These are phyloP conservation scores for Poecilobothrus nobilitatus DNA, from an alignment of 2,888 invertebrate species.

Conservation along the genomic window DNA sequence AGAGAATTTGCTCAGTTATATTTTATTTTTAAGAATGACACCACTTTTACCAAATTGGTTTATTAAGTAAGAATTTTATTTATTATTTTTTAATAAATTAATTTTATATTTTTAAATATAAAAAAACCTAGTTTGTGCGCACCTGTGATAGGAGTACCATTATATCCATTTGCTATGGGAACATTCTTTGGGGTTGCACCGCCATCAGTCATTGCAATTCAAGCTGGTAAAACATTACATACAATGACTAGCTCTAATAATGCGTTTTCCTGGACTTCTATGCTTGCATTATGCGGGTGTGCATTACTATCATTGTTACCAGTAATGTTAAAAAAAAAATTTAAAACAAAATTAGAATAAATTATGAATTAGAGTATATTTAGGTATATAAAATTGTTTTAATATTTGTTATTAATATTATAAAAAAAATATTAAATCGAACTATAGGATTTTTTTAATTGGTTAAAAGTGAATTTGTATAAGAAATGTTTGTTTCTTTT, in stretches of 20 bases:
- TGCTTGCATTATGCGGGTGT: slow-evolving; percentile 66
- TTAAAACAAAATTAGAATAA: slow-evolving; percentile 70
- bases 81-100: background rate
- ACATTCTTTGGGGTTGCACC: slow-evolving; percentile 96
- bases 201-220: slow-evolving; percentile 94
- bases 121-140: slow-evolving; percentile 66
- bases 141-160: slow-evolving; percentile 92
- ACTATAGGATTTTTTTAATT: too few relatives aligned
- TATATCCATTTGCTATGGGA: slow-evolving; percentile 85
- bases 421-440: too few relatives aligned
- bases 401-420: too few relatives aligned
- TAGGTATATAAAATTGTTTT: too few relatives aligned
- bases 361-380: background rate
- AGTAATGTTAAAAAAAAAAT: slow-evolving; percentile 71
- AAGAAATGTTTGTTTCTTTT: too few relatives aligned
- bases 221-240: slow-evolving; percentile 93
- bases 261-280: slow-evolving; percentile 81
- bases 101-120: background rate
- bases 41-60: slow-evolving; percentile 99
- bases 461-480: too few relatives aligned
- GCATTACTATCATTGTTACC: slow-evolving; percentile 80
- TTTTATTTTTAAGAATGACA: slow-evolving; percentile 93
- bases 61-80: slow-evolving; percentile 25
- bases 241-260: slow-evolving; percentile 81
- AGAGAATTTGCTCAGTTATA: slow-evolving; percentile 87